phyloP scores from a whole-genome alignment of 2,888 invertebrate species.

The Meteorus cinctellus region DNA sequence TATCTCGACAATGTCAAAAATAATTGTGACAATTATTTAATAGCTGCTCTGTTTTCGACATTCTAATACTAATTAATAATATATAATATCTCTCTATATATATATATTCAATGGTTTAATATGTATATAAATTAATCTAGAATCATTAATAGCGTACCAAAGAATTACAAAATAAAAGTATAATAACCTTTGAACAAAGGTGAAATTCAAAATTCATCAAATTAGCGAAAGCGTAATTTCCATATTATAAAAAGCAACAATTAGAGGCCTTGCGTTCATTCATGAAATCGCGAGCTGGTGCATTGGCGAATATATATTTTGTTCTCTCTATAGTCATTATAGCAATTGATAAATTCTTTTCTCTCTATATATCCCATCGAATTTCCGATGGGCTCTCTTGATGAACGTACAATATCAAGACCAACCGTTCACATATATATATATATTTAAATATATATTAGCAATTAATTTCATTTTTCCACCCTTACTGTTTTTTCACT shows the following conservation, averaged over 20 bases:
- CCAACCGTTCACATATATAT: slow-evolving; percentile 36
- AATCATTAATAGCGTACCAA: slow-evolving; percentile 53
- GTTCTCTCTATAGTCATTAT: slow-evolving; percentile 40
- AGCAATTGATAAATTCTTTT: slow-evolving; percentile 44
- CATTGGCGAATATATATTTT: slow-evolving; percentile 54
- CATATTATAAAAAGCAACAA: slow-evolving; percentile 71
- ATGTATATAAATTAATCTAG: slow-evolving; percentile 59
- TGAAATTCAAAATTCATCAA: slow-evolving; percentile 46
- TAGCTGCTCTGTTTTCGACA: slow-evolving; percentile 58
- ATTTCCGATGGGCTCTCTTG: slow-evolving; percentile 16
- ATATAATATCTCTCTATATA: slow-evolving; percentile 61
- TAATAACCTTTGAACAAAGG: slow-evolving; percentile 56
- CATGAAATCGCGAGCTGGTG: slow-evolving; percentile 66
- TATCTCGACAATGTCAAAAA: slow-evolving; percentile 49
- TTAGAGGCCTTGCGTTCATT: slow-evolving; percentile 71
- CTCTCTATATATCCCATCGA: slow-evolving; percentile 18
- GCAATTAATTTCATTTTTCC: neutral
- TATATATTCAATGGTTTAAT: slow-evolving; percentile 68
- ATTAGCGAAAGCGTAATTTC: slow-evolving; percentile 65
- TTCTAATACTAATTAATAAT: slow-evolving; percentile 60
- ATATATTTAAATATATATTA: neutral
- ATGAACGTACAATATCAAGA: slow-evolving; percentile 48
- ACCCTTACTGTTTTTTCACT: slow-evolving; percentile 44
- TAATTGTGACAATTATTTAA: slow-evolving; percentile 60
- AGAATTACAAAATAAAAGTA: slow-evolving; percentile 55